Percentiles rank a stretch among this genome's conserved stretches.
Conservation (phyloP, 2,888 invertebrate genomes). For the Chrysolina haemoptera region DNA sequence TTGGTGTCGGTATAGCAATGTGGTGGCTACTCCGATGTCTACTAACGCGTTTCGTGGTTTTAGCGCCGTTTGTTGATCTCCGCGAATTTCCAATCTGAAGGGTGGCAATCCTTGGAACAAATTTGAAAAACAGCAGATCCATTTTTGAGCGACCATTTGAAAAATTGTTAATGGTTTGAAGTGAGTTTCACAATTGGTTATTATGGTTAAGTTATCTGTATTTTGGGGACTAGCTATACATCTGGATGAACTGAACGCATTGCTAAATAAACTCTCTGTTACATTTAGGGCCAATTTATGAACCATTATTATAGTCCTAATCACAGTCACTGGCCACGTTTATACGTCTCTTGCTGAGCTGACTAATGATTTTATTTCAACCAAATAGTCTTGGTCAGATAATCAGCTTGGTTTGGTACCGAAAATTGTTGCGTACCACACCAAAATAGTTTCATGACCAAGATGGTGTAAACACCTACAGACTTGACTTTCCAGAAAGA, state of each 20-base stretch:
- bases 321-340: too few species aligned
- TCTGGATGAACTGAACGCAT: not conserved
- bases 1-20: conserved; percentile 55
- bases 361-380: too few species aligned
- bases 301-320: too few species aligned
- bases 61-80: conserved; percentile 57
- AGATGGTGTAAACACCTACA: too few species aligned
- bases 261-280: not conserved
- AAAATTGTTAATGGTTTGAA: conserved; percentile 36
- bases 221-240: conserved; percentile 1
- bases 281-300: too few species aligned
- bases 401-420: too few species aligned
- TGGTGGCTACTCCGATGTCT: conserved; percentile 56
- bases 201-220: not conserved
- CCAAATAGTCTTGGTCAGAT: too few species aligned
- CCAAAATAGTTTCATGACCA: too few species aligned
- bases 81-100: conserved; percentile 40
- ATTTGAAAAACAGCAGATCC: conserved; percentile 35
- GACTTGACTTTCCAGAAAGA: too few species aligned
- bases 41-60: conserved; percentile 63
- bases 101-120: conserved; percentile 38
- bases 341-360: too few species aligned
- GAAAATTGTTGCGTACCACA: too few species aligned
- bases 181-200: conserved; percentile 41
- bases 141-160: conserved; percentile 45